Conservation (phyloP, 2,113 vertebrate genomes). For the Ginglymostoma cirratum region DNA sequence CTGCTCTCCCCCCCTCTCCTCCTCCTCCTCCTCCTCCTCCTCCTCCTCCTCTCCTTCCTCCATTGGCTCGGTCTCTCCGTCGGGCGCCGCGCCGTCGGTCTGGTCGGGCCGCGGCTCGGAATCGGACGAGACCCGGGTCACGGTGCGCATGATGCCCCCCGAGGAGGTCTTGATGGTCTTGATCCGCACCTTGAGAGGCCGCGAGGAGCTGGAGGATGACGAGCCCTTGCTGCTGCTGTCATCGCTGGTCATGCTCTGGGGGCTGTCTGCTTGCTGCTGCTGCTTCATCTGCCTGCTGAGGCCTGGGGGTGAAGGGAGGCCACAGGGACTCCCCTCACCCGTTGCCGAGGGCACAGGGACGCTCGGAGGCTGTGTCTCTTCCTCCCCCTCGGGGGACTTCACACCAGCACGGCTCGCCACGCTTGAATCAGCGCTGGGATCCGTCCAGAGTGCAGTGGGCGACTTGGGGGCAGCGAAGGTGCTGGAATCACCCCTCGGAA, state of each 20-base stretch:
- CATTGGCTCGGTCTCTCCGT: fast-evolving
- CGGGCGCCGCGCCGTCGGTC: fast-evolving
- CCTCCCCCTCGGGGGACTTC: neutral
- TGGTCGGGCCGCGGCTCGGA: conserved; percentile 46
- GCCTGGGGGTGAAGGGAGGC: neutral
- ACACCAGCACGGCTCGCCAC: neutral
- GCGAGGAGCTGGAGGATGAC: conserved; percentile 55
- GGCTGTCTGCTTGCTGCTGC: conserved; percentile 38
- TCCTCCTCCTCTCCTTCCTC: neutral
- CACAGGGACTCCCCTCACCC: neutral
- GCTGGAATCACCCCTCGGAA: neutral
- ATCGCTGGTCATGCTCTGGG: conserved; percentile 52
- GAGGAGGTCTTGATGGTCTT: conserved; percentile 85
- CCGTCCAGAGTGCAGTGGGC: neutral
- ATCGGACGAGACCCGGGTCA: conserved; percentile 70
- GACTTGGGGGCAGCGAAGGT: neutral
- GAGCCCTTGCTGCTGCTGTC: conserved; percentile 55
- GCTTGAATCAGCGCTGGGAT: neutral
- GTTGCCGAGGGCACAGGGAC: neutral
- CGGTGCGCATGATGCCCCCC: conserved; percentile 71
- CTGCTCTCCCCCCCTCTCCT: neutral
- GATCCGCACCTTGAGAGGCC: conserved; percentile 85
- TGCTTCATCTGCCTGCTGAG: neutral
- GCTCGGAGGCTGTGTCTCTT: neutral
- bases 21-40: conserved; percentile 34